These are phyloP conservation scores for Erebia aethiops DNA, from an alignment of 2,888 invertebrate species.

Conservation along the genomic window DNA sequence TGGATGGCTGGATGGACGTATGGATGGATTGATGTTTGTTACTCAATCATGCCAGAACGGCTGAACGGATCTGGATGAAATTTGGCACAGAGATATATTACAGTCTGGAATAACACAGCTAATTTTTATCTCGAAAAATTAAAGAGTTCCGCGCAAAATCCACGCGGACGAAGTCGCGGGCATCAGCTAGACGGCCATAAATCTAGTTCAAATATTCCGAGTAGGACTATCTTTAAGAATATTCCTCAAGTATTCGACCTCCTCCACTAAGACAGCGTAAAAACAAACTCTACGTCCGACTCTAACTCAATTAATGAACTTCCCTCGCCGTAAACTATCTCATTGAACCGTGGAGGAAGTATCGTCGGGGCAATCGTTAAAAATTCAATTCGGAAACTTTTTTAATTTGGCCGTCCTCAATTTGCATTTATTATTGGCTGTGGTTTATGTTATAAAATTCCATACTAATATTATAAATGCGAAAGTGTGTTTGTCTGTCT, in stretches of 20 bases:
- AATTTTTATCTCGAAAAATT: no score
- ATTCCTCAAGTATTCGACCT: slow-evolving; percentile 53
- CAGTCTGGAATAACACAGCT: no score
- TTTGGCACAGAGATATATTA: no score
- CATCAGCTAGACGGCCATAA: not conserved
- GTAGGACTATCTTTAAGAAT: slow-evolving; percentile 26
- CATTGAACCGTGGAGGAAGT: slow-evolving; percentile 42
- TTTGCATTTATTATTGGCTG: slow-evolving; percentile 31
- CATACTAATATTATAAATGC: no score
- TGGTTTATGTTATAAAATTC: slow-evolving; percentile 12
- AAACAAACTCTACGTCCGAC: slow-evolving; percentile 62
- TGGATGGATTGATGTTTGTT: no score
- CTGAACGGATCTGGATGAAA: no score
- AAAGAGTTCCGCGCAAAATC: no score
- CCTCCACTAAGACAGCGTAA: slow-evolving; percentile 63
- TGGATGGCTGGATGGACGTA: no score
- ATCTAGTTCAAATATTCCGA: not conserved
- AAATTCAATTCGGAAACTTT: slow-evolving; percentile 37
- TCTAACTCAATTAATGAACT: slow-evolving; percentile 72
- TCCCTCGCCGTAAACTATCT: slow-evolving; percentile 52
- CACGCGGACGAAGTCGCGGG: no score
- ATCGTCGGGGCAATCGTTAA: slow-evolving; percentile 36
- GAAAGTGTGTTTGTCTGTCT: no score
- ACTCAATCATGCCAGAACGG: no score
- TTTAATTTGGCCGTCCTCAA: slow-evolving; percentile 33